phyloP scores from a whole-genome alignment of 1,140 invertebrate genomes.

The Drosophila nannoptera region DNA sequence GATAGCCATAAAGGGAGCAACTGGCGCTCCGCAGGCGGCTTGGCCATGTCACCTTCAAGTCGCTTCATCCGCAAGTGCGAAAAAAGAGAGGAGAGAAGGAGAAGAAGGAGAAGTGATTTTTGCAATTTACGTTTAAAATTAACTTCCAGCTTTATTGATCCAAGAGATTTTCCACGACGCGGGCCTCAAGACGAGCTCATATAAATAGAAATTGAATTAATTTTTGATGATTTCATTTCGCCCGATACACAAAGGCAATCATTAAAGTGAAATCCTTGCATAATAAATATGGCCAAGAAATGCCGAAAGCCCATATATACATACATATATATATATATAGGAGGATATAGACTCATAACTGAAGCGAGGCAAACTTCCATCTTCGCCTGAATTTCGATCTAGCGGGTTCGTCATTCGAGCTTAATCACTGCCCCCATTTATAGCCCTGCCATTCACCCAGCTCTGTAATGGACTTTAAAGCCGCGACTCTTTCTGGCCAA shows the following conservation, averaged over 20 bases:
- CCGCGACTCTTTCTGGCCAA: neutral
- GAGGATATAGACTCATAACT: neutral
- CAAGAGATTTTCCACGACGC: neutral
- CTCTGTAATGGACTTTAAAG: neutral
- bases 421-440: too few relatives aligned
- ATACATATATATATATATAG: neutral
- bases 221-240: conserved; percentile 2
- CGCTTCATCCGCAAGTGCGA: too few relatives aligned
- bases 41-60: neutral
- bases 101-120: neutral
- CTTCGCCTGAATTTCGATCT: too few relatives aligned
- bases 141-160: conserved; percentile 1
- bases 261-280: too few relatives aligned
- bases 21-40: neutral
- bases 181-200: neutral
- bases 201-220: neutral
- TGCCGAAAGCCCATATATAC: neutral
- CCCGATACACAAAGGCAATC: too few relatives aligned
- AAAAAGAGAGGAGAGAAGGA: neutral
- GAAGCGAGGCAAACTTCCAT: too few relatives aligned
- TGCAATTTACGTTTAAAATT: conserved; percentile 3
- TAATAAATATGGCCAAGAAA: neutral
- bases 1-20: conserved; percentile 16
- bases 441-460: neutral
- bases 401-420: too few relatives aligned